These are phyloP conservation scores for Orgyia antiqua DNA, from an alignment of 2,888 invertebrate genomes.

Conservation along the genomic window DNA sequence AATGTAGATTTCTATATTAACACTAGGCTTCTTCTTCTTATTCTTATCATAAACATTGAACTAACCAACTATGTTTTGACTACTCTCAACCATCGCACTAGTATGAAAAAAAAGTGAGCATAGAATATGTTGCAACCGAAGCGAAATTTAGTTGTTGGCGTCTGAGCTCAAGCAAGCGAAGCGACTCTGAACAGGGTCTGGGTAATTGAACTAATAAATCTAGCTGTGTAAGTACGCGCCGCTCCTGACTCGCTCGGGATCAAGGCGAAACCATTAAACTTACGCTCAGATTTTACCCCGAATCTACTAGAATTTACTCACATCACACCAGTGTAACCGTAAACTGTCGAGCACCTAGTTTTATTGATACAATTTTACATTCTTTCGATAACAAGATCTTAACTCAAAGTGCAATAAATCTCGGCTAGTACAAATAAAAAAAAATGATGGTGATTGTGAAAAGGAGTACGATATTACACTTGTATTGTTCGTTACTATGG, in stretches of 20 bases:
- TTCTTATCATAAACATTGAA: too few relatives aligned
- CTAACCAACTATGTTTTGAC: too few relatives aligned
- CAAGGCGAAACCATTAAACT: constrained; percentile 65
- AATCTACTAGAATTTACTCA: constrained; percentile 40
- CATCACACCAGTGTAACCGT: constrained; percentile 27
- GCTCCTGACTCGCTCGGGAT: constrained; percentile 50
- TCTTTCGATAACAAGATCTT: constrained; percentile 14
- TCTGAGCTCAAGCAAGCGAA: constrained; percentile 61
- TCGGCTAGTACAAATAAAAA: constrained; percentile 12
- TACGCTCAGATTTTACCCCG: constrained; percentile 48
- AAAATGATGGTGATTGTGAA: constrained; percentile 21
- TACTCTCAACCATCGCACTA: too few relatives aligned
- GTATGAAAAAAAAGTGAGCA: constrained; percentile 36
- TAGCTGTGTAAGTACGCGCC: constrained; percentile 58
- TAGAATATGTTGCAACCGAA: constrained; percentile 49
- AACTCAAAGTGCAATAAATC: constrained; percentile 9
- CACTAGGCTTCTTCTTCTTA: too few relatives aligned
- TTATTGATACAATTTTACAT: constrained; percentile 21
- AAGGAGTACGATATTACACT: constrained; percentile 18
- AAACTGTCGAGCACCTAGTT: constrained; percentile 15
- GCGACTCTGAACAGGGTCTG: constrained; percentile 56
- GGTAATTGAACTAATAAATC: constrained; percentile 78
- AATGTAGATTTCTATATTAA: constrained; percentile 31
- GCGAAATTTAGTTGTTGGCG: constrained; percentile 67
- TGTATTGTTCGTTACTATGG: constrained; percentile 20